Conservation (phyloP, 2,797 vertebrate species). For the Hoplostethus atlanticus region DNA sequence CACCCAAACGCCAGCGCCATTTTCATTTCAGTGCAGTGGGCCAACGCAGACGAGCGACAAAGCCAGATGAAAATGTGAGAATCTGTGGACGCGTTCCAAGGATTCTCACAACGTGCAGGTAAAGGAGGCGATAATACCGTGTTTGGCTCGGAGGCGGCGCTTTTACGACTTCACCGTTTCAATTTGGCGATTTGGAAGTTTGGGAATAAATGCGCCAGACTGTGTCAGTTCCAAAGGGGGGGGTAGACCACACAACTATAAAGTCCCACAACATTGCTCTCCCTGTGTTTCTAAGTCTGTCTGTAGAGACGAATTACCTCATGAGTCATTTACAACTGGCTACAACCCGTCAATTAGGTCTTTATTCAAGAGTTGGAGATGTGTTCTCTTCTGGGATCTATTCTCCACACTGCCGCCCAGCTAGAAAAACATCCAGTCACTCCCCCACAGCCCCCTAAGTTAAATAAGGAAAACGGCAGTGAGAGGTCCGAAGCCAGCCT, state of each 20-base stretch:
- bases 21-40: neutral
- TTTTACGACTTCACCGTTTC: constrained; percentile 17
- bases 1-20: neutral
- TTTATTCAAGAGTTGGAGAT: constrained; percentile 81
- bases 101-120: constrained; percentile 2
- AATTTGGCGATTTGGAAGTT: constrained; percentile 24
- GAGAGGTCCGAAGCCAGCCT: constrained; percentile 74
- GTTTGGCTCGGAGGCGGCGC: constrained; percentile 13
- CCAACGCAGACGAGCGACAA: constrained; percentile 28
- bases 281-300: constrained; percentile 55
- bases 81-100: neutral
- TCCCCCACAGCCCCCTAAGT: constrained; percentile 70
- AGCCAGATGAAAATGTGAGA: neutral
- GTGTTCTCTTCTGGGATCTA: constrained; percentile 83
- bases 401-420: constrained; percentile 82
- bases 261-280: constrained; percentile 18
- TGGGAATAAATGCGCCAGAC: constrained; percentile 44
- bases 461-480: constrained; percentile 81
- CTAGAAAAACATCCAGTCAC: constrained; percentile 83
- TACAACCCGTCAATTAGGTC: constrained; percentile 82
- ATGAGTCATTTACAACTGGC: constrained; percentile 82
- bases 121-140: constrained; percentile 15
- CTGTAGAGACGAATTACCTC: constrained; percentile 72
- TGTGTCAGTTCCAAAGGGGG: constrained; percentile 34
- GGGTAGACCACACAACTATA: constrained; percentile 50